These are phyloP conservation scores for Anastrepha obliqua DNA, from an alignment of 1,140 invertebrate species.

Conservation along the genomic window DNA sequence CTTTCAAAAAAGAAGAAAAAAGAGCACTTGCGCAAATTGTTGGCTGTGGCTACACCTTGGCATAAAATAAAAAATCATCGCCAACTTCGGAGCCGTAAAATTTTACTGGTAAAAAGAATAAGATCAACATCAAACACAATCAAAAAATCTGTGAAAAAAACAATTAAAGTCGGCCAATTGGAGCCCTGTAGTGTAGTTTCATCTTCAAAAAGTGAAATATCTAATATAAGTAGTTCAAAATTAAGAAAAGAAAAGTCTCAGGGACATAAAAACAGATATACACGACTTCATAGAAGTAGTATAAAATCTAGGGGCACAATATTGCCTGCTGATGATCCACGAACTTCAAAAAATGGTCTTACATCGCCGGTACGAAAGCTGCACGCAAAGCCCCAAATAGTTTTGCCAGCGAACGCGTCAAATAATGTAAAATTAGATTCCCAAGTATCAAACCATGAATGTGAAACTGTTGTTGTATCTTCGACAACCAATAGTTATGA, in stretches of 20 bases:
- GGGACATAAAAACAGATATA: not conserved
- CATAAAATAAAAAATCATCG: constrained; percentile 45
- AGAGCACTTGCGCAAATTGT: not conserved
- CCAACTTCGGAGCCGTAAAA: constrained; percentile 53
- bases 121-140: constrained; percentile 47
- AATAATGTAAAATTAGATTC: not conserved
- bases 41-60: not conserved
- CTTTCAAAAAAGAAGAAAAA: constrained; percentile 36
- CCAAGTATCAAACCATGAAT: not conserved
- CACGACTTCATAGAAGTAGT: not conserved
- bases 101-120: constrained; percentile 52
- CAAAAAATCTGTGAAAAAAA: not conserved
- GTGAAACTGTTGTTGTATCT: constrained; percentile 57
- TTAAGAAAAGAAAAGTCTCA: not conserved
- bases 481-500: constrained; percentile 57
- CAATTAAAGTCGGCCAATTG: not conserved
- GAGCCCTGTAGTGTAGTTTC: constrained; percentile 5
- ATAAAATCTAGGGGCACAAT: not conserved
- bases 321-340: not conserved
- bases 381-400: not conserved
- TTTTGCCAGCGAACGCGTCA: not conserved
- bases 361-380: not conserved
- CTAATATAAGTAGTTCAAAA: not conserved
- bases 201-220: constrained; percentile 4
- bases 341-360: not conserved